Conservation (phyloP, 2,888 invertebrate genomes). For the Matsumyia berberina region DNA sequence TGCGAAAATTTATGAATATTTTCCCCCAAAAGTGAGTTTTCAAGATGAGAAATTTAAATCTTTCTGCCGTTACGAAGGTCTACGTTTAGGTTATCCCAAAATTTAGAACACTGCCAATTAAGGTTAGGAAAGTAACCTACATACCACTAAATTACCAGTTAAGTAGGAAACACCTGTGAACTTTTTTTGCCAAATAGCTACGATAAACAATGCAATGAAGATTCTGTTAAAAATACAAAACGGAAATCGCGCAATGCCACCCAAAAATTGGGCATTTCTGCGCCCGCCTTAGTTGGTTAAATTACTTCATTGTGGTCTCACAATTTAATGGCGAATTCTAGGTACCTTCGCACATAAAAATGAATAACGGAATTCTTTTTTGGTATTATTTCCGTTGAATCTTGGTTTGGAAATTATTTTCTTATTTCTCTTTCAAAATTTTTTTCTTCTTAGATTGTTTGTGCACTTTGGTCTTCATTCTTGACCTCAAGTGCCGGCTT, state of each 20-base stretch:
- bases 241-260: slow-evolving; percentile 12
- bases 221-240: background rate
- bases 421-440: slow-evolving; percentile 1
- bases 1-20: slow-evolving; percentile 36
- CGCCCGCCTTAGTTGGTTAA: background rate
- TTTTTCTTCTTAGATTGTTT: background rate
- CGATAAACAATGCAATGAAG: too few species aligned
- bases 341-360: slow-evolving; percentile 27
- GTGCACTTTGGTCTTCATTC: slow-evolving; percentile 5
- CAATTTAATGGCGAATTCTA: slow-evolving; percentile 43
- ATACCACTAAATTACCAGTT: slow-evolving; percentile 6
- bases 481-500: slow-evolving; percentile 33
- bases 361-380: slow-evolving; percentile 34
- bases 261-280: slow-evolving; percentile 14
- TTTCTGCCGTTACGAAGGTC: background rate
- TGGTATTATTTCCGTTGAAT: slow-evolving; percentile 23
- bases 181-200: too few species aligned
- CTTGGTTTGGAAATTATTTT: background rate
- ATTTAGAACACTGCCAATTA: slow-evolving; percentile 3
- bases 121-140: slow-evolving; percentile 19
- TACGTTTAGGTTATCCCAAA: background rate
- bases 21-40: background rate
- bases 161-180: background rate
- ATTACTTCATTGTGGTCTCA: slow-evolving; percentile 31
- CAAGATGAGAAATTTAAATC: slow-evolving; percentile 4